A percentile compares a stretch with the other conserved stretches of the same genome.
These are phyloP conservation scores for Nezara viridula DNA, from an alignment of 2,888 invertebrate genomes.

Conservation along the genomic window DNA sequence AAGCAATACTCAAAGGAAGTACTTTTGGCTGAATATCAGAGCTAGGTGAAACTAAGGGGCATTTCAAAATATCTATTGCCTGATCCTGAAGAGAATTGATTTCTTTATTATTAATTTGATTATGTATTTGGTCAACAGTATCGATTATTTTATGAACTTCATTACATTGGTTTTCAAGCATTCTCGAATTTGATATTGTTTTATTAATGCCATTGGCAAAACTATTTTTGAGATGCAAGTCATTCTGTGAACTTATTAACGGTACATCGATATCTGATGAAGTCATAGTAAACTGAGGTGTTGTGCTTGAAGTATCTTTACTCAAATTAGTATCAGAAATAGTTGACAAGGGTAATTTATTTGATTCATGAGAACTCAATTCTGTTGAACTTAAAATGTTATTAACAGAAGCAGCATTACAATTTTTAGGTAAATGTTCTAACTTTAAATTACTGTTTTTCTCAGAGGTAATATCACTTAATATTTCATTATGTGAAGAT, in stretches of 20 bases:
- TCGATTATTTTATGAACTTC: not conserved
- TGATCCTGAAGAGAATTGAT: not conserved
- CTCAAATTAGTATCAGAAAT: not conserved
- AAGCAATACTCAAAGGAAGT: conserved; percentile 50
- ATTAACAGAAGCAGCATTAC: not conserved
- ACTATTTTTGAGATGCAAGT: not conserved
- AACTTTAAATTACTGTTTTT: not conserved
- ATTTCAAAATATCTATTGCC: not conserved
- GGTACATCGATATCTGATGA: not conserved
- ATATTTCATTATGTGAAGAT: not conserved
- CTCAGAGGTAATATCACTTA: not conserved
- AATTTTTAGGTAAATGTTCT: not conserved
- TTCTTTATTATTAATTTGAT: not conserved
- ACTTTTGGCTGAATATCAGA: conserved; percentile 17
- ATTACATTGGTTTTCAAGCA: not conserved
- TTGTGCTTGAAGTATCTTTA: not conserved
- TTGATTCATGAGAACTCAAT: not conserved
- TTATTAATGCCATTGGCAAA: not conserved
- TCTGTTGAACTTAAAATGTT: not conserved
- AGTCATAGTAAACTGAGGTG: not conserved
- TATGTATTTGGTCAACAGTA: not conserved
- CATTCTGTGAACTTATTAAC: not conserved
- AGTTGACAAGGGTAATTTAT: not conserved
- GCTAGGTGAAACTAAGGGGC: not conserved
- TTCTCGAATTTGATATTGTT: not conserved